Conservation (phyloP, 2,113 vertebrate genomes). For the Solenodon paradoxus region DNA sequence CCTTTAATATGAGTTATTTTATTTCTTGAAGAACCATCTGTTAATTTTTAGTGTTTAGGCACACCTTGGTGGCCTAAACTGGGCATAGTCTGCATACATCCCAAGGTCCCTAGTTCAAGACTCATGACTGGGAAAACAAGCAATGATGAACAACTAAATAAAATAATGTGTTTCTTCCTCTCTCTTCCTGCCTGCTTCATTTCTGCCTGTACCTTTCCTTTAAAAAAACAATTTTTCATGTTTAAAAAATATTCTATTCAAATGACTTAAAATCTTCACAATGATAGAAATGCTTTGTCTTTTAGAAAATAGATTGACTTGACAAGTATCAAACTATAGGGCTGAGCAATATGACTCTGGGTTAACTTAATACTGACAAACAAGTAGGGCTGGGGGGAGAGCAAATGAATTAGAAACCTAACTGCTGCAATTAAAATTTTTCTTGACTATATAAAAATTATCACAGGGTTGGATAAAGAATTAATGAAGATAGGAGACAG, state of each 20-base stretch:
- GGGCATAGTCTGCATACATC: no score
- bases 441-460: constrained; percentile 30
- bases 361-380: background rate
- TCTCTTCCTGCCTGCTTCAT: no score
- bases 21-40: constrained; percentile 1
- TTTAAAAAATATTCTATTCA: background rate
- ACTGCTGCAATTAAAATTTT: background rate
- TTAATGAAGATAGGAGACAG: background rate
- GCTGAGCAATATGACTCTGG: background rate
- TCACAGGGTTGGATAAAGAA: background rate
- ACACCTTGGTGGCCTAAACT: no score
- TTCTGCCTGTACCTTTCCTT: no score
- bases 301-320: background rate
- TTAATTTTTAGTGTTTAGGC: no score
- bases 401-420: background rate
- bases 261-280: constrained; percentile 6
- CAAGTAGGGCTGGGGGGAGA: background rate
- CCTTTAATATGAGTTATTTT: background rate
- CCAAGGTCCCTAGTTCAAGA: no score
- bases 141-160: no score
- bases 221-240: no score
- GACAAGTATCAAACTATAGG: background rate
- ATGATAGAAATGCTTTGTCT: background rate
- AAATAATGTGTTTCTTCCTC: no score
- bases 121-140: no score